Conservation (phyloP, 30 jellyfish, hydroid and myxozoan genomes). For the Chironex yamaguchii region DNA sequence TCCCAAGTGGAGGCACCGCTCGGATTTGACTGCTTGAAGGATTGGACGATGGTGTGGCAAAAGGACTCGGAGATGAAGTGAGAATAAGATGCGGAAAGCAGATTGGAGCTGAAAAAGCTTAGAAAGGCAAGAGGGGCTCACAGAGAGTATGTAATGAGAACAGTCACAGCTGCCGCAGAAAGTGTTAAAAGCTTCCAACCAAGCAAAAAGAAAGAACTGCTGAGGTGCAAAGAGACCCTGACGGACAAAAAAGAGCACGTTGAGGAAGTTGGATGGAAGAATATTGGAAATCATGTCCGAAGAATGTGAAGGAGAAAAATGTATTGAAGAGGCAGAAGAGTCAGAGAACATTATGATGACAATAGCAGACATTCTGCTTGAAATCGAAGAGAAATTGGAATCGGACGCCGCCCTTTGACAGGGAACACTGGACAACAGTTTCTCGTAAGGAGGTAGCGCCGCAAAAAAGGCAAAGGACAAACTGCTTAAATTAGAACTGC, state of each 20-base stretch:
- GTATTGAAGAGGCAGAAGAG: background rate
- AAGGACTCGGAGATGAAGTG: background rate
- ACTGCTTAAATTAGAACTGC: background rate
- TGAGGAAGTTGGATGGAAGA: background rate
- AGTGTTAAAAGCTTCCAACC: background rate
- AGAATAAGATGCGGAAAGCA: background rate
- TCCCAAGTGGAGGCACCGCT: slow-evolving; percentile 14
- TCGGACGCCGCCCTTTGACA: background rate
- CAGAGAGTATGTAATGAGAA: background rate
- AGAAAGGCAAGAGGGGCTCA: slow-evolving; percentile 19
- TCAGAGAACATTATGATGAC: background rate
- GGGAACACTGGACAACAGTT: background rate
- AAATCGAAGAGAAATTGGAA: background rate
- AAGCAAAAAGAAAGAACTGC: background rate
- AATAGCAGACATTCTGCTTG: background rate
- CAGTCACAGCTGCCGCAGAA: background rate
- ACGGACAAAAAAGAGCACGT: background rate
- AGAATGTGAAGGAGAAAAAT: background rate
- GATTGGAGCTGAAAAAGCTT: background rate
- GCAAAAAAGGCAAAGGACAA: background rate
- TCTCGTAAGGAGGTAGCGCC: too few species aligned
- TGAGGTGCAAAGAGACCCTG: background rate
- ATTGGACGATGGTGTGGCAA: background rate
- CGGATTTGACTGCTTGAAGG: too few species aligned
- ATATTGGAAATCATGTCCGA: background rate